Percentiles rank a stretch among this genome's conserved stretches.
Conservation (phyloP, 2,888 invertebrate genomes). For the Amiota communis region DNA sequence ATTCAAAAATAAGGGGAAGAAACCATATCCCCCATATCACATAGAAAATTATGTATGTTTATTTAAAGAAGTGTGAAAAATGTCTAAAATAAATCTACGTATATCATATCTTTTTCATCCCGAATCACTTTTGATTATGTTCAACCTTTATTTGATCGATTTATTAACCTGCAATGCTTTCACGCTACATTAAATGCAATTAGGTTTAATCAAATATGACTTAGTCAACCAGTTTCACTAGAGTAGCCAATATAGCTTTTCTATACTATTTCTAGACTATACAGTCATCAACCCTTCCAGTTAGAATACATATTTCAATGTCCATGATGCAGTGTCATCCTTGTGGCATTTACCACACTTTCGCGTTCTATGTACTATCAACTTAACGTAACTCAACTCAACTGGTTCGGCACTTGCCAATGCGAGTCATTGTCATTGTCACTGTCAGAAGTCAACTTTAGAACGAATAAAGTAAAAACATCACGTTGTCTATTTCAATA, state of each 20-base stretch:
- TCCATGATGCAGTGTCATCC: background rate
- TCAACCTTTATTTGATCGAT: background rate
- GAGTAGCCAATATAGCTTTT: background rate
- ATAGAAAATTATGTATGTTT: no score
- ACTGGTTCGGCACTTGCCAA: conserved; percentile 31
- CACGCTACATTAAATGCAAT: conserved; percentile 58
- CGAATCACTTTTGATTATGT: no score
- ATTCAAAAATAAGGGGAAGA: no score
- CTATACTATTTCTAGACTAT: no score
- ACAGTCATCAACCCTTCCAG: background rate
- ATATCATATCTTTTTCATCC: no score
- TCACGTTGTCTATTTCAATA: background rate
- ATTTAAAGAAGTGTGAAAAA: no score
- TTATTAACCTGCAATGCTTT: conserved; percentile 39
- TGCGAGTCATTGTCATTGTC: conserved; percentile 40
- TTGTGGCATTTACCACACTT: background rate
- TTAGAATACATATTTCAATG: background rate
- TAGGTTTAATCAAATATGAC: conserved; percentile 59
- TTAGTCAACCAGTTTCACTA: background rate
- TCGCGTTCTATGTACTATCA: background rate
- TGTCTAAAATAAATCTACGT: no score
- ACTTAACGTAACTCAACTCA: background rate
- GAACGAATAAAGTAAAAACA: conserved; percentile 27
- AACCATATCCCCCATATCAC: no score
- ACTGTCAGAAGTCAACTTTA: conserved; percentile 39